phyloP scores from a whole-genome alignment of 2,888 invertebrate genomes.

The Eumacrocentrus americanus region DNA sequence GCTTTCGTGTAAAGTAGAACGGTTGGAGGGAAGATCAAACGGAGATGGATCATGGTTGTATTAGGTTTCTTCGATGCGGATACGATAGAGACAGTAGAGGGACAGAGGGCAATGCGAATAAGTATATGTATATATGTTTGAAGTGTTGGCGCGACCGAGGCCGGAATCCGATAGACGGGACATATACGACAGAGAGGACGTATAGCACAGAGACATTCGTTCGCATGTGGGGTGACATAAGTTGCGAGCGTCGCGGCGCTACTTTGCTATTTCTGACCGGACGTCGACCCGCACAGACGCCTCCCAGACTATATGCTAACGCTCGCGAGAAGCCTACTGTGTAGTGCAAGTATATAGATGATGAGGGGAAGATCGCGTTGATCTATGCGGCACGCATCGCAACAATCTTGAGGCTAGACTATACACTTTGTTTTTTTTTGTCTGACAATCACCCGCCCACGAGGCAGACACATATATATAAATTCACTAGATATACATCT shows the following conservation, averaged over 20 bases:
- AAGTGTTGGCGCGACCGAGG: constrained; percentile 18
- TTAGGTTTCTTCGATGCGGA: not conserved
- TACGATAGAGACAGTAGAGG: not conserved
- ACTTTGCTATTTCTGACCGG: constrained; percentile 56
- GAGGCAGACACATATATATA: no score
- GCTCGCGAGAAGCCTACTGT: no score
- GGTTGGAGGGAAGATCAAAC: no score
- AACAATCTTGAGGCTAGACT: no score
- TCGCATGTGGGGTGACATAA: constrained; percentile 34
- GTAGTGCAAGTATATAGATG: no score
- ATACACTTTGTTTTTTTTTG: no score
- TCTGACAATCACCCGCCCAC: no score
- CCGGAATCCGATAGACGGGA: constrained; percentile 20
- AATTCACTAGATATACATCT: no score
- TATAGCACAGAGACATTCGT: constrained; percentile 19
- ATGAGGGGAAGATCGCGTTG: no score
- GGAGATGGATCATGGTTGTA: not conserved
- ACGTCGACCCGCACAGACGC: constrained; percentile 59
- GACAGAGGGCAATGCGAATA: not conserved
- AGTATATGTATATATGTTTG: constrained; percentile 1
- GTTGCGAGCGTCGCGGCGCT: constrained; percentile 49
- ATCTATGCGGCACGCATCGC: no score
- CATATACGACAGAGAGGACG: not conserved
- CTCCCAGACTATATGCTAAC: constrained; percentile 58
- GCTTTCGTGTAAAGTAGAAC: no score